Evolutionary conservation across 2,888 invertebrate species (phyloP).

Genomic region (Yponomeuta malinellus): DNA sequence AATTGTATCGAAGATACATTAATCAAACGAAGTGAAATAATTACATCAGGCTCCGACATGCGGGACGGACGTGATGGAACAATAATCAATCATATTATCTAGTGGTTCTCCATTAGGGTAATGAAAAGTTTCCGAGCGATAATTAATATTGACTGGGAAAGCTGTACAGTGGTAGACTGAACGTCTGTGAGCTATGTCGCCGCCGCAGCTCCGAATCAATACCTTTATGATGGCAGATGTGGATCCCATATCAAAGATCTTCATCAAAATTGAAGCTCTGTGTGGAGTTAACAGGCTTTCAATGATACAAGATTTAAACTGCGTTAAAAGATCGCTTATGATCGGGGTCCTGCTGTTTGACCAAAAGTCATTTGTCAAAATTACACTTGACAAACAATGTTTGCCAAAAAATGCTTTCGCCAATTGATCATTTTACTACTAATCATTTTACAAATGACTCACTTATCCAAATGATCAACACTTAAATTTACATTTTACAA

Average conservation of each 20-base stretch:
- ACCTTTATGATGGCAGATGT: slow-evolving; percentile 35
- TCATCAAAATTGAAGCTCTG: slow-evolving; percentile 30
- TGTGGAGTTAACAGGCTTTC: slow-evolving; percentile 38
- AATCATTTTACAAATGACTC: no score
- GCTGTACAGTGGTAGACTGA: neutral
- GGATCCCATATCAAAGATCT: slow-evolving; percentile 40
- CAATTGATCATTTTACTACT: no score
- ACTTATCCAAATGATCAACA: no score
- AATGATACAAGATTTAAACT: slow-evolving; percentile 27
- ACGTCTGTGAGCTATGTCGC: slow-evolving; percentile 25
- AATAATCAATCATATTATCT: slow-evolving; percentile 5
- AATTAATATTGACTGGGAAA: neutral
- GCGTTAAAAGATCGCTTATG: slow-evolving; percentile 22
- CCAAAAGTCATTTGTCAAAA: no score
- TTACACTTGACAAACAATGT: no score
- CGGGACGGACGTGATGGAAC: neutral
- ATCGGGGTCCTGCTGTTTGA: no score
- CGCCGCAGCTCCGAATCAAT: slow-evolving; percentile 36
- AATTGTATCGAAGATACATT: neutral
- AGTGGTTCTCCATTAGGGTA: neutral
- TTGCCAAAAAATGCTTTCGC: no score
- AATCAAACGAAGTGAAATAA: neutral
- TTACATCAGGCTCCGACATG: neutral
- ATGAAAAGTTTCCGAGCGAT: neutral
- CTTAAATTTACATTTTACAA: no score